Percentiles rank a stretch among this genome's conserved stretches.
Evolutionary conservation across 2,113 vertebrate species (phyloP).

Genomic region (Verasper variegatus): DNA sequence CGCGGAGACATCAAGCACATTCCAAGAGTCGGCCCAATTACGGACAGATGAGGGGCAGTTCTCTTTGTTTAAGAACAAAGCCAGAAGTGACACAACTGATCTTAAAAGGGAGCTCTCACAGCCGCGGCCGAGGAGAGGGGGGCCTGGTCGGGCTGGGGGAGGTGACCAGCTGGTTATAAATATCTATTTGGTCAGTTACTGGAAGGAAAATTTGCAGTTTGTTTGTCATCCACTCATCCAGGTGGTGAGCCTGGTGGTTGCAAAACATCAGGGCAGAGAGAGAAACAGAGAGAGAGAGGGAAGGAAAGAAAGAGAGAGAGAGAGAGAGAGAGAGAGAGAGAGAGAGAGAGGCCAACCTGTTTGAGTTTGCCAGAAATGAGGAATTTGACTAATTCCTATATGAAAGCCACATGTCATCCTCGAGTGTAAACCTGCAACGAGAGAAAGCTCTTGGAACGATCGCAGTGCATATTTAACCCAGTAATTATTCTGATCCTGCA

Average conservation of each 20-base stretch:
- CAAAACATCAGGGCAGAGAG: slow-evolving; percentile 69
- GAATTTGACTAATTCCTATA: slow-evolving; percentile 71
- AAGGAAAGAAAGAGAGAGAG: slow-evolving; percentile 14
- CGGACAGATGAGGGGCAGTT: slow-evolving; percentile 82
- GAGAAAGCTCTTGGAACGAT: slow-evolving; percentile 50
- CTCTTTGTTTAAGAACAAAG: slow-evolving; percentile 87
- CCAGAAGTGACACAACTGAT: slow-evolving; percentile 83
- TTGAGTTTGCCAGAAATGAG: slow-evolving; percentile 58
- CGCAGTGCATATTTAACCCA: slow-evolving; percentile 46
- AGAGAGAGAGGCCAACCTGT: slow-evolving; percentile 64
- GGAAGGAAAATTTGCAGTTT: slow-evolving; percentile 83
- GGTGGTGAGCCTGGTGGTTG: slow-evolving; percentile 77
- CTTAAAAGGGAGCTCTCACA: slow-evolving; percentile 82
- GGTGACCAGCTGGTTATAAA: slow-evolving; percentile 85
- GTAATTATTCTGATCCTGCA: slow-evolving; percentile 45
- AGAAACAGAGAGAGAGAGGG: slow-evolving; percentile 12
- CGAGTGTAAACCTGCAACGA: slow-evolving; percentile 49
- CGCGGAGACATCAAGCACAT: slow-evolving; percentile 84
- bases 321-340: slow-evolving; percentile 19
- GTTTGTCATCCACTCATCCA: slow-evolving; percentile 81
- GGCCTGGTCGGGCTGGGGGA: slow-evolving; percentile 38
- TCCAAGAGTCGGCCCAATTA: slow-evolving; percentile 84
- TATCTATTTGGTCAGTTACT: slow-evolving; percentile 85
- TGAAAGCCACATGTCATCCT: slow-evolving; percentile 74
- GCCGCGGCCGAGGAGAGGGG: slow-evolving; percentile 52